Percentiles rank a stretch among this genome's conserved stretches.
phyloP scores from a whole-genome alignment of 2,797 vertebrate genomes.

The Euthynnus affinis region DNA sequence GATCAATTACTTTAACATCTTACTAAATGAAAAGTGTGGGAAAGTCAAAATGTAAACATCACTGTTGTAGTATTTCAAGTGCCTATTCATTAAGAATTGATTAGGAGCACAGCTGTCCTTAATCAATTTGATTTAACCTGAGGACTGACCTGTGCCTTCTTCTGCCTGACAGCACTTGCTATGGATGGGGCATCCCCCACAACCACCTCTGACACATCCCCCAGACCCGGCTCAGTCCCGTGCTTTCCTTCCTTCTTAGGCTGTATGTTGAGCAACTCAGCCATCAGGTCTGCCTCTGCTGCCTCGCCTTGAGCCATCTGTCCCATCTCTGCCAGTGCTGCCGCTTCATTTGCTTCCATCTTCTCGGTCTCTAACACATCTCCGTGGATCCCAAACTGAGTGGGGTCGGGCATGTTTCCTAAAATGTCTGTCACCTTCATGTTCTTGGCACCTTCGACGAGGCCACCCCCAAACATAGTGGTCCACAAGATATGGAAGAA shows the following conservation, averaged over 20 bases:
- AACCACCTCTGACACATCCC: slow-evolving; percentile 93
- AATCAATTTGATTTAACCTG: slow-evolving; percentile 15
- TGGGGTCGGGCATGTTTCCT: slow-evolving; percentile 99
- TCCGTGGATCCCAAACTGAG: slow-evolving; percentile 98
- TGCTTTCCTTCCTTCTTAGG: slow-evolving; percentile 94
- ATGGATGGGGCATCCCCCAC: slow-evolving; percentile 90
- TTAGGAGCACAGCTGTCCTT: neutral
- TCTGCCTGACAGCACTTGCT: slow-evolving; percentile 92
- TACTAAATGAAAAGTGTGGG: neutral
- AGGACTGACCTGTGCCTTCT: slow-evolving; percentile 92
- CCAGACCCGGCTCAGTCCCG: slow-evolving; percentile 92
- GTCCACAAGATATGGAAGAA: slow-evolving; percentile 96
- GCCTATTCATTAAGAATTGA: neutral
- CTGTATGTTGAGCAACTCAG: slow-evolving; percentile 92
- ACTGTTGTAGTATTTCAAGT: neutral
- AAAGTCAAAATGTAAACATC: neutral
- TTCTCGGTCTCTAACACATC: slow-evolving; percentile 93
- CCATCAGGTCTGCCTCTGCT: slow-evolving; percentile 90
- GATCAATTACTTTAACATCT: slow-evolving; percentile 7
- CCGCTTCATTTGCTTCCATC: slow-evolving; percentile 87
- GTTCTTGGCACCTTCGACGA: slow-evolving; percentile 98
- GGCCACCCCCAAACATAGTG: slow-evolving; percentile 95
- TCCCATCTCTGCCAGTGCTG: slow-evolving; percentile 85
- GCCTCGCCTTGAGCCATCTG: slow-evolving; percentile 90
- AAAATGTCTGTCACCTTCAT: slow-evolving; percentile 98